Base-by-base conservation (phyloP, 2,113 vertebrate species). In the Sphaerodactylus townsendi region DNA sequence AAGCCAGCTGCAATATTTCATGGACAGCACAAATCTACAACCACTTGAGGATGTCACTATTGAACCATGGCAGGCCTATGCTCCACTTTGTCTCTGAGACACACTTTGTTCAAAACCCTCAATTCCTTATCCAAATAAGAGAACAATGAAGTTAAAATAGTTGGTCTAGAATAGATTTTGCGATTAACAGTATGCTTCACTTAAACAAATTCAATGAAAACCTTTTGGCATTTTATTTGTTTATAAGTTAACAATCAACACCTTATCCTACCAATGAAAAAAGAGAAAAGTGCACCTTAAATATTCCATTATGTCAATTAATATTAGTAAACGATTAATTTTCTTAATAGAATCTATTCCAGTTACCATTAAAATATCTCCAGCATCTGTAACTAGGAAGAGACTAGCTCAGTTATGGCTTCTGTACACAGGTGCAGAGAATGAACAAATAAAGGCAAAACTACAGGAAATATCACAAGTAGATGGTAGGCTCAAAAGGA, bases 1-100 rank as follows among this genome's bases (percentile, higher is more conserved):
- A 71, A 79, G 85, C 95, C 96, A 96, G 95, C 91, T 87, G 89
- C 90, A 92, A 23, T 81, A 92, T 95, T 96, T 94, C 95, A 94
- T 2, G 7, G 50, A 46, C 53, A 44, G 48, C 0, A 78, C 53
- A 73, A 77, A 85, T 75, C 2, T 68, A 11, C 75, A 77, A n/a
- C 3, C 5, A 59, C 41, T 19, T 10, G 10, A 44, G 5, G 9
- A 25, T 28, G 14, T 15, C 11, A 39, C n/a, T 28, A 46, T 2
- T 69, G 64, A 15, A 33, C 23, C 11, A 33, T 19, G 15, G 17
- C 41, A 69, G 74, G 25, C n/a, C 3, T 69, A 59, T 53, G 70
- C 33, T 53, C 65, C 4, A 11, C 3, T 19, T 53, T 71, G 23
- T 30, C 8, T 19, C 11, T 19, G 14, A 25, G 69, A 39, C 53